Conservation (phyloP, 2,113 vertebrate genomes). For the Aix galericulata region DNA sequence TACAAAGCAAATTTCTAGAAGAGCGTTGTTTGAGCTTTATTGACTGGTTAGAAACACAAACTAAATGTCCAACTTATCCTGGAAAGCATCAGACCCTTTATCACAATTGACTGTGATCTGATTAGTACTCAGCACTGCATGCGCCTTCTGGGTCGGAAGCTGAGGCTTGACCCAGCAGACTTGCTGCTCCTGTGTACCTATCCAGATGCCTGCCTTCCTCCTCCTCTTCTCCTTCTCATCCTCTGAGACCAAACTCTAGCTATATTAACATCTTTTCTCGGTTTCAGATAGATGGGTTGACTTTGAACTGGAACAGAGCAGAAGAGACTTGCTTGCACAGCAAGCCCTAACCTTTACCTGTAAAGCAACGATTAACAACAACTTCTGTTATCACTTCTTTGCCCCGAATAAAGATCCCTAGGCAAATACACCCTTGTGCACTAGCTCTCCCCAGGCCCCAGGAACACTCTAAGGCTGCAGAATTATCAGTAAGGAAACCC, state of each 20-base stretch:
- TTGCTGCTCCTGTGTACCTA: neutral
- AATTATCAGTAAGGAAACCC: neutral
- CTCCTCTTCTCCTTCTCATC: neutral
- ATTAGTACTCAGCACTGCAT: neutral
- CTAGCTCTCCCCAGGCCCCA: neutral
- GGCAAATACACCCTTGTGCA: neutral
- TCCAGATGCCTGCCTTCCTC: neutral
- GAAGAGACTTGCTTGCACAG: neutral
- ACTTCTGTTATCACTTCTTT: neutral
- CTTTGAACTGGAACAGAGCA: neutral
- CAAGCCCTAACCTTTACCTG: neutral
- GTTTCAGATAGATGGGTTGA: neutral
- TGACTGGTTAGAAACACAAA: conserved; percentile 14
- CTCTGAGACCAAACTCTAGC: neutral
- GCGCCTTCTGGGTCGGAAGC: neutral
- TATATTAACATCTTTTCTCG: neutral
- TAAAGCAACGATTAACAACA: neutral
- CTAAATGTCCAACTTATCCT: conserved; percentile 31
- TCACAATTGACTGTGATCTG: neutral
- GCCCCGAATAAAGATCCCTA: neutral
- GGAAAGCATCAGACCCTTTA: conserved; percentile 14
- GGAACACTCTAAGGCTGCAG: neutral
- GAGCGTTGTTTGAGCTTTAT: conserved; percentile 13
- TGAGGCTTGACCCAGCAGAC: neutral
- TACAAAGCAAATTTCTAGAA: neutral